These are phyloP conservation scores for Pherbina coryleti DNA, from an alignment of 2,888 invertebrate genomes.

Conservation along the genomic window DNA sequence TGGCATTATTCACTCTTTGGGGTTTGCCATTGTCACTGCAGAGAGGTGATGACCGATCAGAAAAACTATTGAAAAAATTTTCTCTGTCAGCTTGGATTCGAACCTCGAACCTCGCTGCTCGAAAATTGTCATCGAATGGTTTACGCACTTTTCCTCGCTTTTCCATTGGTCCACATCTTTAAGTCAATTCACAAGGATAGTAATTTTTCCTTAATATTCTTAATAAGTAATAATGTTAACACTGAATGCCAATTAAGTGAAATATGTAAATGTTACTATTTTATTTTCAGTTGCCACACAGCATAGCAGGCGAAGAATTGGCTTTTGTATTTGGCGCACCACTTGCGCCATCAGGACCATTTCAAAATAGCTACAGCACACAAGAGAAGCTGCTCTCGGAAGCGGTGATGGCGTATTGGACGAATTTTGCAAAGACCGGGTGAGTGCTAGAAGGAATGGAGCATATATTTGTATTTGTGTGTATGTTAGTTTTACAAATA, in stretches of 20 bases:
- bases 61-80: too few relatives aligned
- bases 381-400: conserved; percentile 86
- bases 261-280: not conserved
- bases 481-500: not conserved
- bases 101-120: too few relatives aligned
- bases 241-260: not conserved
- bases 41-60: too few relatives aligned
- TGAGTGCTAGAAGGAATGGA: conserved; percentile 70
- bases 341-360: conserved; percentile 79
- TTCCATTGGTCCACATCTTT: too few relatives aligned
- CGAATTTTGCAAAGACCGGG: conserved; percentile 92
- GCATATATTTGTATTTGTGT: not conserved
- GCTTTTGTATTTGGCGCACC: conserved; percentile 91
- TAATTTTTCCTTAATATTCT: too few relatives aligned
- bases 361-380: conserved; percentile 79
- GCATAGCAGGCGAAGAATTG: conserved; percentile 87
- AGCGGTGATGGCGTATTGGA: conserved; percentile 89
- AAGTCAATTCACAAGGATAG: too few relatives aligned
- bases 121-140: too few relatives aligned
- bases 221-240: not conserved
- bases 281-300: conserved; percentile 76
- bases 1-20: too few relatives aligned
- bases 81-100: too few relatives aligned
- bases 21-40: too few relatives aligned
- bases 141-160: too few relatives aligned